These are phyloP conservation scores for Oryzias sinensis DNA, from an alignment of 2,797 vertebrate species.

Conservation along the genomic window DNA sequence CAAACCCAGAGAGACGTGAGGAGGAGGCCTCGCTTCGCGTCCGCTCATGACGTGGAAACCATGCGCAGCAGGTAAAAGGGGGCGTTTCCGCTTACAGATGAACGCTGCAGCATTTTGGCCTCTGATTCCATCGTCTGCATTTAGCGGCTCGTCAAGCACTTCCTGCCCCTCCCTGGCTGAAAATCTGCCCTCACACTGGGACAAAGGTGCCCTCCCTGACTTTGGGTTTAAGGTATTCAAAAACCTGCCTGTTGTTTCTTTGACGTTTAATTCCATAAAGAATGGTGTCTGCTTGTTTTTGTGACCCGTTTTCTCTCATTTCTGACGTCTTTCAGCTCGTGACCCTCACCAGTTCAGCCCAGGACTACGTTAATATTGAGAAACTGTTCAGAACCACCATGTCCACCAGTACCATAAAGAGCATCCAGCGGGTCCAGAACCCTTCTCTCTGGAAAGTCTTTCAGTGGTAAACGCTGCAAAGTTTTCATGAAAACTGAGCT, in stretches of 20 bases:
- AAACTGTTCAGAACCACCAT: slow-evolving; percentile 81
- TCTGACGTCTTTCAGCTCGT: slow-evolving; percentile 60
- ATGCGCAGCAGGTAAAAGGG: slow-evolving; percentile 69
- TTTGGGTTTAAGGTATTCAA: slow-evolving; percentile 82
- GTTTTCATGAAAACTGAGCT: neutral
- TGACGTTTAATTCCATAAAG: neutral
- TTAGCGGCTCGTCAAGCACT: slow-evolving; percentile 38
- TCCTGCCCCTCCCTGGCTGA: slow-evolving; percentile 35
- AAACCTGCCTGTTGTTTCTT: neutral
- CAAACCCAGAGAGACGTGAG: slow-evolving; percentile 79
- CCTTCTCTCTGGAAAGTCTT: slow-evolving; percentile 83
- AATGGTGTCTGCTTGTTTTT: neutral
- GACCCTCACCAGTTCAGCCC: slow-evolving; percentile 62
- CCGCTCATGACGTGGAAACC: slow-evolving; percentile 74
- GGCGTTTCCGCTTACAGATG: neutral
- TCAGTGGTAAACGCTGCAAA: slow-evolving; percentile 77
- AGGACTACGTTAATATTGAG: slow-evolving; percentile 78
- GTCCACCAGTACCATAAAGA: slow-evolving; percentile 64
- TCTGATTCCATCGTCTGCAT: neutral
- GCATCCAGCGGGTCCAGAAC: slow-evolving; percentile 86
- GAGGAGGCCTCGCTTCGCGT: slow-evolving; percentile 87
- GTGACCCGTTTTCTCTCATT: slow-evolving; percentile 2
- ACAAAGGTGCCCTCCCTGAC: slow-evolving; percentile 78
- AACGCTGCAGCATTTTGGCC: neutral
- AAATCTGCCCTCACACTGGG: slow-evolving; percentile 84